Evolutionary conservation across 2,888 invertebrate genomes (phyloP).

Genomic region (Amorpha juglandis): DNA sequence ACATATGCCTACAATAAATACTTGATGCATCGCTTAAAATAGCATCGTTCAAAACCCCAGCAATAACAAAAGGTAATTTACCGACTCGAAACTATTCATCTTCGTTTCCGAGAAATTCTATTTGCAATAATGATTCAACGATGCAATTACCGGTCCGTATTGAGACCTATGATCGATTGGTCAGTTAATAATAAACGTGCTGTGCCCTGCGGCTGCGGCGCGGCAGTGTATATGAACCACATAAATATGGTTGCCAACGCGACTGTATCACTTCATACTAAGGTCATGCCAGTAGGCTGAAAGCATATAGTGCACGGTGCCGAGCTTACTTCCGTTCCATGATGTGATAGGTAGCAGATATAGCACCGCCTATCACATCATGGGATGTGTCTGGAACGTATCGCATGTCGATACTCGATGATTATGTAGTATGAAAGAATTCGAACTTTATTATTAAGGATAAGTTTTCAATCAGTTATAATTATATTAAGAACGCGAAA

Average conservation of each 20-base stretch:
- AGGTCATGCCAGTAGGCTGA: too few species aligned
- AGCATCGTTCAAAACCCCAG: neutral
- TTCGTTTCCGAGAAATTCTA: slow-evolving; percentile 22
- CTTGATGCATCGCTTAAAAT: neutral
- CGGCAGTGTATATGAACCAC: neutral
- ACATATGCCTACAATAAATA: neutral
- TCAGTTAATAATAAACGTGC: slow-evolving; percentile 10
- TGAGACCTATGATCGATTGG: slow-evolving; percentile 26
- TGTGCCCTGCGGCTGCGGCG: slow-evolving; percentile 6
- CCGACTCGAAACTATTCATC: slow-evolving; percentile 14
- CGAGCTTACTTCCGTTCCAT: too few species aligned
- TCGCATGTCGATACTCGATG: too few species aligned
- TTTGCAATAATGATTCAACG: slow-evolving; percentile 26
- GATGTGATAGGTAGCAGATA: too few species aligned
- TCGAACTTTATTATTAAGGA: too few species aligned
- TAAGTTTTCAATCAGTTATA: too few species aligned
- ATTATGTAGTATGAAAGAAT: too few species aligned
- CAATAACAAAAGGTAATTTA: slow-evolving; percentile 11
- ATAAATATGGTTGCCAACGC: neutral
- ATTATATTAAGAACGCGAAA: too few species aligned
- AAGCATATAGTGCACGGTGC: too few species aligned
- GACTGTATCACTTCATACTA: neutral
- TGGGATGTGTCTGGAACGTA: too few species aligned
- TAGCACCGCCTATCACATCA: too few species aligned
- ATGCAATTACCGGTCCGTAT: slow-evolving; percentile 21